Percentiles rank a stretch among this genome's conserved stretches.
These are phyloP conservation scores for Entelurus aequoreus DNA, from an alignment of 2,113 vertebrate species.

Conservation along the genomic window DNA sequence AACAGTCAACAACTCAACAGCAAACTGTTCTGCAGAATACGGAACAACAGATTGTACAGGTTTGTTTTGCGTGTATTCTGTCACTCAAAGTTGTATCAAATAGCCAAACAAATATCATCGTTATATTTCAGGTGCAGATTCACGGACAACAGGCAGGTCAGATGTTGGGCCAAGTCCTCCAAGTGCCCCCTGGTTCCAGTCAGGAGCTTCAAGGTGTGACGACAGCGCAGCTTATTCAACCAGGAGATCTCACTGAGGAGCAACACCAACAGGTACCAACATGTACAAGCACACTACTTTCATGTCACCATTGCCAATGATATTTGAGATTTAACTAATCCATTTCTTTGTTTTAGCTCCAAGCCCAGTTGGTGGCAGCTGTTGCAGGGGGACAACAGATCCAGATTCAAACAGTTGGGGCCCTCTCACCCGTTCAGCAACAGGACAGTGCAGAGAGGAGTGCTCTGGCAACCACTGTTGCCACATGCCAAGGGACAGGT, in stretches of 20 bases:
- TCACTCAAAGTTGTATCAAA: background rate
- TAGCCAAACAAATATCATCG: background rate
- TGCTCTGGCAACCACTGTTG: constrained; percentile 47
- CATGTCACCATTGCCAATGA: background rate
- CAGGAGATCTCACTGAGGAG: constrained; percentile 90
- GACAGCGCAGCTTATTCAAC: constrained; percentile 88
- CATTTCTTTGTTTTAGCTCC: constrained; percentile 69
- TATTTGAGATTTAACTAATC: background rate
- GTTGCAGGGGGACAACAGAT: constrained; percentile 84
- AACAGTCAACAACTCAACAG: constrained; percentile 56
- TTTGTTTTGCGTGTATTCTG: constrained; percentile 15
- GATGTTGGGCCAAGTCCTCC: constrained; percentile 80
- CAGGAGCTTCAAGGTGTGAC: constrained; percentile 88
- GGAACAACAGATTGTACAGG: constrained; percentile 93
- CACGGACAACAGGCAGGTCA: constrained; percentile 85
- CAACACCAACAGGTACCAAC: constrained; percentile 86
- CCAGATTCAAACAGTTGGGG: constrained; percentile 93
- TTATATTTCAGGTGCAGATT: constrained; percentile 80
- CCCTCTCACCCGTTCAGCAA: constrained; percentile 86
- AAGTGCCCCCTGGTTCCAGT: constrained; percentile 81
- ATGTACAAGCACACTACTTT: background rate
- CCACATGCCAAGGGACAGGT: constrained; percentile 79
- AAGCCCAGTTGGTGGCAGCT: constrained; percentile 92
- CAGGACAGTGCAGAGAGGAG: constrained; percentile 55
- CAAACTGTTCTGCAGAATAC: constrained; percentile 82